A percentile compares a stretch with the other conserved stretches of the same genome.
Conservation (phyloP, 2,797 vertebrate species). For the Benthosema pterotum region DNA sequence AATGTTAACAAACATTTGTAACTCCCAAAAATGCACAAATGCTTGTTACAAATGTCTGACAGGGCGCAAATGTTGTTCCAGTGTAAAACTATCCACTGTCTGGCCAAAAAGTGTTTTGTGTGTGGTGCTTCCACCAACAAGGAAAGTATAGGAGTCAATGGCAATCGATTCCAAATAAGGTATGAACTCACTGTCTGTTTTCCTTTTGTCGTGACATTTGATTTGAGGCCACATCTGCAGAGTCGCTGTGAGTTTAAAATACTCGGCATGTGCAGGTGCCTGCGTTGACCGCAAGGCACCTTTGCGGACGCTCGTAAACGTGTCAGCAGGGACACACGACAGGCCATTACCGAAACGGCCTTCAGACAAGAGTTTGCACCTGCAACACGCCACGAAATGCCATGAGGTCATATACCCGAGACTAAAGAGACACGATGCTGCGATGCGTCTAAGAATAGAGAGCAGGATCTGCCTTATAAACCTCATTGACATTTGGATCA, state of each 20-base stretch:
- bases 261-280: slow-evolving; percentile 48
- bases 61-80: too few relatives aligned
- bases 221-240: slow-evolving; percentile 62
- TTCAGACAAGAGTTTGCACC: slow-evolving; percentile 67
- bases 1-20: too few relatives aligned
- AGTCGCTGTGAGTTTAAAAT: slow-evolving; percentile 44
- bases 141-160: too few relatives aligned
- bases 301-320: slow-evolving; percentile 59
- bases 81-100: too few relatives aligned
- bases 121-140: too few relatives aligned
- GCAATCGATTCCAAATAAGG: slow-evolving; percentile 15
- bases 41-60: too few relatives aligned
- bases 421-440: slow-evolving; percentile 29
- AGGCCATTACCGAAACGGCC: slow-evolving; percentile 62
- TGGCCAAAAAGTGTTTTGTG: too few relatives aligned
- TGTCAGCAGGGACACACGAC: slow-evolving; percentile 58
- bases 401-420: slow-evolving; percentile 61
- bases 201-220: slow-evolving; percentile 37
- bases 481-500: slow-evolving; percentile 36
- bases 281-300: slow-evolving; percentile 45
- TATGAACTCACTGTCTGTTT: slow-evolving; percentile 33
- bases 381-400: slow-evolving; percentile 44
- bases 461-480: slow-evolving; percentile 42
- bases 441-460: slow-evolving; percentile 27
- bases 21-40: too few relatives aligned